Evolutionary conservation across 2,797 vertebrate species (phyloP).

Genomic region (Myotis vivesi): DNA sequence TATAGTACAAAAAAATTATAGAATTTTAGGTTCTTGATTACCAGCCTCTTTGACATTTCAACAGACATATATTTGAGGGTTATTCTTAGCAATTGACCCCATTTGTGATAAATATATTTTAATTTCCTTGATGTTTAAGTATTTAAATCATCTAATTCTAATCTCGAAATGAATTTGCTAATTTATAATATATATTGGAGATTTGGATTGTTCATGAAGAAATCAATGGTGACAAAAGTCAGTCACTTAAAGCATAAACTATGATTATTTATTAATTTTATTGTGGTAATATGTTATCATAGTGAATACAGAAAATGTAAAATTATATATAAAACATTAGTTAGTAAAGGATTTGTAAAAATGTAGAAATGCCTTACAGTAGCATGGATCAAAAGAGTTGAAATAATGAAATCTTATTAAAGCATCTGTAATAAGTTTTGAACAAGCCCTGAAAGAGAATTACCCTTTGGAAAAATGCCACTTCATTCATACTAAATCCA

Average conservation of each 20-base stretch:
- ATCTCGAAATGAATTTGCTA: not conserved
- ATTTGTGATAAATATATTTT: not conserved
- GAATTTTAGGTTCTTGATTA: not conserved
- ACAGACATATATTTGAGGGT: not conserved
- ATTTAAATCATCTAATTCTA: conserved; percentile 26
- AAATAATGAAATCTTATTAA: conserved; percentile 70
- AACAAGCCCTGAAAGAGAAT: conserved; percentile 64
- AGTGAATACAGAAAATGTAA: not conserved
- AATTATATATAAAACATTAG: not conserved
- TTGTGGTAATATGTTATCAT: not conserved
- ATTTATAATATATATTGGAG: conserved; percentile 2
- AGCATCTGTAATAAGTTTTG: conserved; percentile 60
- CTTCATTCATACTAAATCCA: conserved; percentile 52
- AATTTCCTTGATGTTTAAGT: conserved; percentile 11
- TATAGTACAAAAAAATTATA: not conserved
- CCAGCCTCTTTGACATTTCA: not conserved
- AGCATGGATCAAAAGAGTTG: conserved; percentile 40
- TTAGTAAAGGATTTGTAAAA: conserved; percentile 38
- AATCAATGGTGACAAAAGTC: conserved; percentile 24
- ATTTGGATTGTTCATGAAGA: not conserved
- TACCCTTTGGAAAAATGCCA: conserved; percentile 71
- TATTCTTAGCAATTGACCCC: not conserved
- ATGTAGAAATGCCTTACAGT: conserved; percentile 50
- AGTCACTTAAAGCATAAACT: conserved; percentile 2
- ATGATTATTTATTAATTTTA: not conserved